Conservation (phyloP, 2,797 vertebrate species). For the Melanotaenia parkinsoni region DNA sequence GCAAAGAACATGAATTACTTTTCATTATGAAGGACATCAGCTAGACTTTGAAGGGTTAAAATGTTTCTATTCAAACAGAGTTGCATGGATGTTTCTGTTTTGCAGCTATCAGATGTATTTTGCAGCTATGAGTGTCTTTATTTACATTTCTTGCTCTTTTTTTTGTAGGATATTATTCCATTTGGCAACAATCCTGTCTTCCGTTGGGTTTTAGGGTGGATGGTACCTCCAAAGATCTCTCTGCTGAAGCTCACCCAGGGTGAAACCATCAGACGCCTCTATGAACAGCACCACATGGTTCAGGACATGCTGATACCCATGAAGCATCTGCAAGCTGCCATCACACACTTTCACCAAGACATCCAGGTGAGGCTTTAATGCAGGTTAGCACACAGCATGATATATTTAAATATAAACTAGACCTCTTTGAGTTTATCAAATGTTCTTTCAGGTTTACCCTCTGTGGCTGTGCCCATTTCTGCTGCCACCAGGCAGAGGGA, state of each 20-base stretch:
- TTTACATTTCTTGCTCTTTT: slow-evolving; percentile 10
- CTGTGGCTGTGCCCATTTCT: slow-evolving; percentile 97
- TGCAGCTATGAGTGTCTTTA: background rate
- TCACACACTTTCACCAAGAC: slow-evolving; percentile 89
- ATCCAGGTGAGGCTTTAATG: slow-evolving; percentile 84
- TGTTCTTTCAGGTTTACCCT: slow-evolving; percentile 90
- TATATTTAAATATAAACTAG: background rate
- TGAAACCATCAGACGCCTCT: slow-evolving; percentile 92
- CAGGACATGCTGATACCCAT: slow-evolving; percentile 98
- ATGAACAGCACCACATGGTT: slow-evolving; percentile 96
- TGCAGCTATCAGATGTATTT: background rate
- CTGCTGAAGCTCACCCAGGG: slow-evolving; percentile 97
- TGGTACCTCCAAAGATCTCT: slow-evolving; percentile 99
- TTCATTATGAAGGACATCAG: no score
- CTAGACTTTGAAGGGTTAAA: background rate
- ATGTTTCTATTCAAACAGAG: background rate
- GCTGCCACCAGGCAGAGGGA: slow-evolving; percentile 90
- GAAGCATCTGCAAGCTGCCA: slow-evolving; percentile 87
- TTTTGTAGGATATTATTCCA: slow-evolving; percentile 93
- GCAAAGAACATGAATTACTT: no score
- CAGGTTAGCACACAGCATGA: background rate
- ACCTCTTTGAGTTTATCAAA: background rate
- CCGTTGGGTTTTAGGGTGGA: slow-evolving; percentile 96
- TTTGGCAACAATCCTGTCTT: slow-evolving; percentile 96
- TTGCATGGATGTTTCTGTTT: background rate